Conservation (phyloP, 23 tunicate species). For the Ciona savignyi region DNA sequence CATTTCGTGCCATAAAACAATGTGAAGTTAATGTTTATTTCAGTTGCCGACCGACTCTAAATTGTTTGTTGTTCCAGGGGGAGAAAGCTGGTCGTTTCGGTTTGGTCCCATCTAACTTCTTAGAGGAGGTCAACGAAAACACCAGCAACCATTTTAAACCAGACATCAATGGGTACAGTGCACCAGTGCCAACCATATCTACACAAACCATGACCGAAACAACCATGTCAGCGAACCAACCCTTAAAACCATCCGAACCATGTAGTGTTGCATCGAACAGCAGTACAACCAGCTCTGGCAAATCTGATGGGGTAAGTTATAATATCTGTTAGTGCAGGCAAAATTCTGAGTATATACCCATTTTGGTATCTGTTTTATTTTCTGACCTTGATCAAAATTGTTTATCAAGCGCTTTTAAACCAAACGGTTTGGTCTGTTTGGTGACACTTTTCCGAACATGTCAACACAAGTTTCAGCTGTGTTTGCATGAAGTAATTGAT, state of each 20-base stretch:
- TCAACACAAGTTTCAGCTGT: too few species aligned
- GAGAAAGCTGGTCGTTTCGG: slow-evolving; percentile 42
- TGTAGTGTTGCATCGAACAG: slow-evolving; percentile 15
- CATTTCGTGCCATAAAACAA: too few species aligned
- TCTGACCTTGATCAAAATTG: too few species aligned
- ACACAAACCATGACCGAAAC: slow-evolving; percentile 25
- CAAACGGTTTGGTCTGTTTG: too few species aligned
- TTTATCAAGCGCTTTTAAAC: too few species aligned
- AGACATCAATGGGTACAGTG: not conserved
- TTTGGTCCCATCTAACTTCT: slow-evolving; percentile 80
- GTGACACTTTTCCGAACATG: too few species aligned
- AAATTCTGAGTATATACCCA: too few species aligned
- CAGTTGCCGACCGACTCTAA: not conserved
- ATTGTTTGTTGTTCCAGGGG: slow-evolving; percentile 35
- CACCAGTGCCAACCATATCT: slow-evolving; percentile 2
- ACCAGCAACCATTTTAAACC: not conserved
- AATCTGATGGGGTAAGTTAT: slow-evolving; percentile 16
- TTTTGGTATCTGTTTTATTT: too few species aligned
- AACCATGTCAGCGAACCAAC: not conserved
- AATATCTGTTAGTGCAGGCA: too few species aligned
- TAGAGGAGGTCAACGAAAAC: slow-evolving; percentile 44
- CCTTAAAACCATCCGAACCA: not conserved
- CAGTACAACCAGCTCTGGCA: slow-evolving; percentile 21
- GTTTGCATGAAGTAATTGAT: too few species aligned
- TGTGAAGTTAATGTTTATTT: not conserved